Base-by-base conservation (phyloP, 2,797 vertebrate genomes). In the Sphaeramia orbicularis region DNA sequence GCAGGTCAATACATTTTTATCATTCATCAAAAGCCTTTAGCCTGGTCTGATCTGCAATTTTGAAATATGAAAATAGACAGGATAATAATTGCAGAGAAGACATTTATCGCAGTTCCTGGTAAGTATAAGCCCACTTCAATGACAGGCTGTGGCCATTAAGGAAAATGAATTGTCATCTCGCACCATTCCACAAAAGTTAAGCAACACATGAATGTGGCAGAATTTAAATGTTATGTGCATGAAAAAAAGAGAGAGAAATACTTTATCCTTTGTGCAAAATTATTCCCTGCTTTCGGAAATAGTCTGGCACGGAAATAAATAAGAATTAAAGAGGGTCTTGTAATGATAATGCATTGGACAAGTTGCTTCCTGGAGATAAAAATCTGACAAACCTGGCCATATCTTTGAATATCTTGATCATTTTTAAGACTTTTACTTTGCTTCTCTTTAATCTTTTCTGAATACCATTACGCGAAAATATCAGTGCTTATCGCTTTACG, bases 1-100 rank as follows among this genome's bases (percentile, higher is more conserved):
- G 58, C 44, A 8, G 64, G 64, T 57, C 64, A 42, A 10, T 57
- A 50, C 21, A 58, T 58, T 19, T 24, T 21, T 57, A 47, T 43
- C 27, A 58, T 57, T 42, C 14, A 57, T 49, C 53, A 16, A 3
- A 24, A 10, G 37, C 21, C 37, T 27, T 27, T 48, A n/a, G 37
- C 15, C 21, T 16, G 1, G 2, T 15, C 45, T 27, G 35, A 50
- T 9, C 36, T 40, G 19, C 6, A 30, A 40, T 50, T 49, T 50
- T 10, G 13, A 30, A 40, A 60, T 45, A 15, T 57, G 47, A 43
- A 58, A 49, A 57, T 51, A 32, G 51, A 69, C 58, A 35, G 21
- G 15, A n/a, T 38, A 38, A 38, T 44, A 60, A 59, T 52, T 59
- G 27, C 48, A 14, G 41, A 30, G 4, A 55, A 35, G 35, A 19